Conservation (phyloP, 2,113 vertebrate genomes). For the Seriola rivoliana region DNA sequence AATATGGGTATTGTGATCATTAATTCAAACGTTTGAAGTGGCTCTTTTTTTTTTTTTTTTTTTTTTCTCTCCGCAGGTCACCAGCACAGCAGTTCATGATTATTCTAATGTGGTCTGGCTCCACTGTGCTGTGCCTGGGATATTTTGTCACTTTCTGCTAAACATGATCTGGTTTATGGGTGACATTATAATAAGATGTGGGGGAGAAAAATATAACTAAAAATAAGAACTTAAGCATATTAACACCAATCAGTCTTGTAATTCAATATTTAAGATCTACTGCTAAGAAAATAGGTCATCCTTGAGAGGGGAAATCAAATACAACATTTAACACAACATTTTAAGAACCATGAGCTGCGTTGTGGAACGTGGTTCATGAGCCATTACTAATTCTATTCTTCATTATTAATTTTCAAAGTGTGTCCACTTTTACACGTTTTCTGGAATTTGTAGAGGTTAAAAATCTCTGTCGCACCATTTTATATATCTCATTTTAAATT, state of each 20-base stretch:
- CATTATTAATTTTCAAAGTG: conserved; percentile 54
- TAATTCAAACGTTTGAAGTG: conserved; percentile 73
- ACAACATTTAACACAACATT: conserved; percentile 49
- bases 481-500: neutral
- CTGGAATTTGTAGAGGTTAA: conserved; percentile 41
- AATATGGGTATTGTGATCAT: conserved; percentile 72
- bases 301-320: conserved; percentile 57
- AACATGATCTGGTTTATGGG: conserved; percentile 49
- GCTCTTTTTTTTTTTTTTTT: conserved; percentile 26
- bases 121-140: conserved; percentile 42
- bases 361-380: conserved; percentile 44
- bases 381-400: conserved; percentile 48
- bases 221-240: conserved; percentile 72
- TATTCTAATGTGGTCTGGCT: conserved; percentile 66
- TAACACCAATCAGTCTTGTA: conserved; percentile 68
- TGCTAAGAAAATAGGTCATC: conserved; percentile 69
- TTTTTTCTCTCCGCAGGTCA: conserved; percentile 46
- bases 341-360: conserved; percentile 38
- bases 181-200: conserved; percentile 60
- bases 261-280: conserved; percentile 64
- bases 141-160: conserved; percentile 68
- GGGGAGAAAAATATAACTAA: conserved; percentile 29
- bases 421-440: conserved; percentile 44
- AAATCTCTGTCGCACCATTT: conserved; percentile 15
- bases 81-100: conserved; percentile 61